Evolutionary conservation across 2,888 invertebrate genomes (phyloP).

Genomic region (Anoplius nigerrimus): DNA sequence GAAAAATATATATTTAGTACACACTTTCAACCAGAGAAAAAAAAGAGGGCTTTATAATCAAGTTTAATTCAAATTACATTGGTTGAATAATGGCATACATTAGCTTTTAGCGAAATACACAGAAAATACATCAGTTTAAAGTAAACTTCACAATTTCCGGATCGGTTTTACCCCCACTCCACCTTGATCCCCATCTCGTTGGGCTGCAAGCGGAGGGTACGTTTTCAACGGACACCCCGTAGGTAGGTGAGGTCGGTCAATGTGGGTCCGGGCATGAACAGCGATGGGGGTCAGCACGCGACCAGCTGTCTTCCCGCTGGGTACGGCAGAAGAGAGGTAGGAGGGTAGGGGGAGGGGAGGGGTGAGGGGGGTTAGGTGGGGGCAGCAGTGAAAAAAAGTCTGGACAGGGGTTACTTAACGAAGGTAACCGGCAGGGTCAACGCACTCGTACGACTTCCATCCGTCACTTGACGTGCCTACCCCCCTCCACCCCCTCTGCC

Average conservation of each 20-base stretch:
- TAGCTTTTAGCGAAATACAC: too few relatives aligned
- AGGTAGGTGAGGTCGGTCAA: constrained; percentile 36
- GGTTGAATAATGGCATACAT: too few relatives aligned
- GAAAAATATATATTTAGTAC: too few relatives aligned
- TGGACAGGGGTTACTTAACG: constrained; percentile 30
- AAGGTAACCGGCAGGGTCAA: constrained; percentile 45
- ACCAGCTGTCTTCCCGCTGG: constrained; percentile 64
- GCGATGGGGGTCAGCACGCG: constrained; percentile 68
- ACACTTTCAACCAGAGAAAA: too few relatives aligned
- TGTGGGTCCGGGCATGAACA: constrained; percentile 43
- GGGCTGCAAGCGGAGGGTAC: too few relatives aligned
- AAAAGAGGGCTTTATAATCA: too few relatives aligned
- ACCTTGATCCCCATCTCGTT: too few relatives aligned
- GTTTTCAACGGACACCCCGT: constrained; percentile 37
- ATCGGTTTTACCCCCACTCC: too few relatives aligned
- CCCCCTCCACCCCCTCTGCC: not conserved
- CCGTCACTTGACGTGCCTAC: constrained; percentile 37
- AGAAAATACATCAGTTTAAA: too few relatives aligned
- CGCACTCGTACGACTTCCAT: constrained; percentile 36
- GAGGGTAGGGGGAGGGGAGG: not conserved
- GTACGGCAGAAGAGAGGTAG: constrained; percentile 33
- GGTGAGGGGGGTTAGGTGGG: not conserved
- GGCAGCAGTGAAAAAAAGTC: constrained; percentile 35
- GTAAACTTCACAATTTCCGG: too few relatives aligned
- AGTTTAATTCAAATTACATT: too few relatives aligned